These are phyloP conservation scores for Lampris incognitus DNA, from an alignment of 2,113 vertebrate species.

Conservation along the genomic window DNA sequence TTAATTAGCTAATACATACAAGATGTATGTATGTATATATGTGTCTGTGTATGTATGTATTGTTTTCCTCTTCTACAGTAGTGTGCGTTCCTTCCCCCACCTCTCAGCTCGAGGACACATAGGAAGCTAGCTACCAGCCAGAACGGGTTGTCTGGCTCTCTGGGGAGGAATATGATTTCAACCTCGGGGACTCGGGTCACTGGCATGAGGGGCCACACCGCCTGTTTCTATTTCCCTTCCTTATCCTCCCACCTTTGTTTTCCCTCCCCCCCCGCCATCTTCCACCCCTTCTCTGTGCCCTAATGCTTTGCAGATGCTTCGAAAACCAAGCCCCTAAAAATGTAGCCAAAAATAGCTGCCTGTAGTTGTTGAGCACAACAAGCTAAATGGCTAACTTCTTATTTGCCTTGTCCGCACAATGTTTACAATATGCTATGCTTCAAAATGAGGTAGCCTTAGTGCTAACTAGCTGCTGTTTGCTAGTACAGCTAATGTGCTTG, in stretches of 20 bases:
- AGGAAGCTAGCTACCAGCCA: constrained; percentile 51
- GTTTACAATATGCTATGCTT: background rate
- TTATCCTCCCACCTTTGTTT: constrained; percentile 8
- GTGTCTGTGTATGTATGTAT: background rate
- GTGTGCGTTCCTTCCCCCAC: constrained; percentile 6
- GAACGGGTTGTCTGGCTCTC: constrained; percentile 37
- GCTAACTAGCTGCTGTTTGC: constrained; percentile 17
- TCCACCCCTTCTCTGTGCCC: constrained; percentile 23
- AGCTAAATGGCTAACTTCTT: background rate
- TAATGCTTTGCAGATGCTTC: constrained; percentile 73
- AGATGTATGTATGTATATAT: too few species aligned
- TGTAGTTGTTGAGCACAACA: background rate
- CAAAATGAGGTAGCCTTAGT: background rate
- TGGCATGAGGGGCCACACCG: constrained; percentile 42
- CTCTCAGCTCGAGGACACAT: constrained; percentile 43
- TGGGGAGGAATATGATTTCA: constrained; percentile 68
- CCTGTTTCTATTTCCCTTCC: constrained; percentile 24
- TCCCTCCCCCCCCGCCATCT: constrained; percentile 1
- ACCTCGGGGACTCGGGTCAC: constrained; percentile 57
- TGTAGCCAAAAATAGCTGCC: constrained; percentile 45
- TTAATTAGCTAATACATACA: too few species aligned
- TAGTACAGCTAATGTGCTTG: constrained; percentile 1
- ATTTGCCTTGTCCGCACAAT: background rate
- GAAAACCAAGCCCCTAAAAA: constrained; percentile 39
- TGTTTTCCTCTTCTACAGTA: constrained; percentile 10